Conservation (phyloP, 1,140 invertebrate species). For the Eumaeus atala region DNA sequence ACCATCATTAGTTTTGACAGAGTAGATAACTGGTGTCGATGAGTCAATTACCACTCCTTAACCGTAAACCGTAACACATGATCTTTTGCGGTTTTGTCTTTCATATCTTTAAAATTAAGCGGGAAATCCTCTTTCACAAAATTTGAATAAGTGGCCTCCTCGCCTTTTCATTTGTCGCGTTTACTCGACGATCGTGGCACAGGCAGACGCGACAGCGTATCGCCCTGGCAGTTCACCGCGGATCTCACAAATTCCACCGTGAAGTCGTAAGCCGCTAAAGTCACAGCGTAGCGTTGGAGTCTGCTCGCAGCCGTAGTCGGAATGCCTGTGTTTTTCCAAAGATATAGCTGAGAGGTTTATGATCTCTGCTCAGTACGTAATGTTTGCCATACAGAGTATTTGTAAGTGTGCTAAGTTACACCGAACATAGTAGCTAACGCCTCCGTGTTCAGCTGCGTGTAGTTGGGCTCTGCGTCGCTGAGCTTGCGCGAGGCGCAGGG, state of each 20-base stretch:
- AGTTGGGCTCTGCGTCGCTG: conserved; percentile 48
- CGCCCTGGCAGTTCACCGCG: background rate
- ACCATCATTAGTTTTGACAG: no score
- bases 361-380: conserved; percentile 1
- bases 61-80: no score
- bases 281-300: background rate
- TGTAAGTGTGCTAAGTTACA: background rate
- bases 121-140: conserved; percentile 3
- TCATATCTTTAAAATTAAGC: conserved; percentile 21
- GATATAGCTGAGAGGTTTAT: background rate
- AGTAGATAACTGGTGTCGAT: no score
- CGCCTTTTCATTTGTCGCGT: background rate
- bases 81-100: conserved; percentile 1
- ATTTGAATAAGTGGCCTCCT: conserved; percentile 13
- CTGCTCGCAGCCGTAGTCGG: background rate
- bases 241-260: background rate
- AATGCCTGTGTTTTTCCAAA: conserved; percentile 8
- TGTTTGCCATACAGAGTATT: conserved; percentile 2
- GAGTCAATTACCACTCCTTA: no score
- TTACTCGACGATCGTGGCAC: background rate
- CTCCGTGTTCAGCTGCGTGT: conserved; percentile 71
- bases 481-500: conserved; percentile 56
- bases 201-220: background rate
- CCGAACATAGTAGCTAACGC: conserved; percentile 62
- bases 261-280: background rate